These are phyloP conservation scores for Ornithoptera alexandrae DNA, from an alignment of 2,888 invertebrate species.

Conservation along the genomic window DNA sequence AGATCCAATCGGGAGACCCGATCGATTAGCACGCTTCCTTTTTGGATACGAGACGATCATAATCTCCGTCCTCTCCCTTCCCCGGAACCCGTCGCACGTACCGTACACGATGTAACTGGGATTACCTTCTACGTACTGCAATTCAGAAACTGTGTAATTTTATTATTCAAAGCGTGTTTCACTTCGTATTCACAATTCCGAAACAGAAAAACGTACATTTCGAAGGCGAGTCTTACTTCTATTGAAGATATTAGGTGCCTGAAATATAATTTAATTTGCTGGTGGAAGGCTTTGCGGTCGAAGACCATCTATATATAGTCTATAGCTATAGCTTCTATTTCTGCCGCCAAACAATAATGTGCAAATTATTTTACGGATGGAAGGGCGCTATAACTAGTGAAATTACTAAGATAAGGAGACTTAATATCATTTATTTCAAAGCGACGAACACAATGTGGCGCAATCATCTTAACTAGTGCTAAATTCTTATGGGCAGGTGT, in stretches of 20 bases:
- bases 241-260: background rate
- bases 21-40: slow-evolving; percentile 26
- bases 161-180: slow-evolving; percentile 3
- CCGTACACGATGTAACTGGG: background rate
- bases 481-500: too few relatives aligned
- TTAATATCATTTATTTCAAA: too few relatives aligned
- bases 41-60: slow-evolving; percentile 18
- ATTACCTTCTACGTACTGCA: slow-evolving; percentile 1
- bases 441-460: too few relatives aligned
- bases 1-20: slow-evolving; percentile 12
- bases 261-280: background rate
- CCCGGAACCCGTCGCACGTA: background rate
- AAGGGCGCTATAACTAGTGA: too few relatives aligned
- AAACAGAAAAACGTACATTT: background rate
- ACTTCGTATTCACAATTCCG: background rate
- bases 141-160: background rate
- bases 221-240: background rate
- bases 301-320: too few relatives aligned
- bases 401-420: too few relatives aligned
- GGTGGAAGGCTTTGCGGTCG: background rate
- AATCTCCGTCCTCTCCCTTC: background rate
- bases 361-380: too few relatives aligned
- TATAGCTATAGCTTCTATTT: too few relatives aligned
- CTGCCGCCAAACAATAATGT: too few relatives aligned
- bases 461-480: too few relatives aligned